Evolutionary conservation across 1,140 invertebrate species (phyloP), one percentile per base, ranked within the genome.

Genomic region (Drosophila tani): DNA sequence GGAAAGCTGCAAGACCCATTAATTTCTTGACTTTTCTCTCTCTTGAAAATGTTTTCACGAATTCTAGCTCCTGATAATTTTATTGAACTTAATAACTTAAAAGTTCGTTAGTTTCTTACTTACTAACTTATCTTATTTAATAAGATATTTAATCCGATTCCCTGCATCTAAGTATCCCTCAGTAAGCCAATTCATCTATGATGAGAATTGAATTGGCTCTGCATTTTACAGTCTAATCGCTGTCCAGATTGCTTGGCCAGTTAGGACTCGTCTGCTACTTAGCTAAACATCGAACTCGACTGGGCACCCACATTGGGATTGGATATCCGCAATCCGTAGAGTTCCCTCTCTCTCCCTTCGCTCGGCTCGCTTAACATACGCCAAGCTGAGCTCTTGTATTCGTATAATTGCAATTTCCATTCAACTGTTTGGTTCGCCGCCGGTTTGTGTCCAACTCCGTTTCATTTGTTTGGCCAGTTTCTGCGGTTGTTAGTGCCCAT

Each of bases 401-500:
- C 67, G 77, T 80, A 84, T 87, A 88, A 88, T 88, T 87, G 84
- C 85, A 81, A 84, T 88, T 82, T 71, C 80, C 84, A 87, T 87
- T 87, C 84, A 88, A 88, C 84, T 87, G 83, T 87, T 87, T 83
- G 84, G 84, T 82, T 87, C 47, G 79, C 70, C 70, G 64, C 64
- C 63, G 63, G 67, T 67, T 62, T 74, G 62, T 64, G 74, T 66
- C 65, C 76, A 49, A 81, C 70, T 81, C 71, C 67, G 63, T 74
- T 82, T 76, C 80, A 82, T 82, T 78, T 82, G 79, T 82, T 81
- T 80, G 63, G 71, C 50, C 60, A 51, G 70, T 60, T 47, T 70
- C 51, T 81, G 69, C 69, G 82, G 70, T 81, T 87, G 81, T 88
- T 88, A 88, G 81, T 84, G 84, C 84, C 84, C 84, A 84, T 87